phyloP scores from a whole-genome alignment of 2,113 vertebrate species.

The human (Homo sapiens) region GRCh38 chr16:29431001-29431500 shows the following conservation, averaged over 20 bases:
- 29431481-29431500: conserved; percentile 78
- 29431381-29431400: conserved; percentile 96
- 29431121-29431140: too few species aligned
- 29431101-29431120: too few species aligned
- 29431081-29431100: too few species aligned
- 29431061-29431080: too few species aligned
- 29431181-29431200: background rate
- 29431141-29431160: too few species aligned
- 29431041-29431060: too few species aligned
- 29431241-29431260: background rate
- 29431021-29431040: too few species aligned
- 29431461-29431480: conserved; percentile 94
- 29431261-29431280: conserved; percentile 83
- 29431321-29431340: conserved; percentile 91
- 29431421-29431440: conserved; percentile 95
- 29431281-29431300: conserved; percentile 97
- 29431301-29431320: conserved; percentile 90
- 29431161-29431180: background rate
- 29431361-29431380: conserved; percentile 95
- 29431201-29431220: background rate
- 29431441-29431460: conserved; percentile 93
- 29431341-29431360: conserved; percentile 94
- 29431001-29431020: too few species aligned
- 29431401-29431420: conserved; percentile 95
- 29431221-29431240: background rate